phyloP scores from a whole-genome alignment of 1,140 invertebrate species.

The Ips typographus region DNA sequence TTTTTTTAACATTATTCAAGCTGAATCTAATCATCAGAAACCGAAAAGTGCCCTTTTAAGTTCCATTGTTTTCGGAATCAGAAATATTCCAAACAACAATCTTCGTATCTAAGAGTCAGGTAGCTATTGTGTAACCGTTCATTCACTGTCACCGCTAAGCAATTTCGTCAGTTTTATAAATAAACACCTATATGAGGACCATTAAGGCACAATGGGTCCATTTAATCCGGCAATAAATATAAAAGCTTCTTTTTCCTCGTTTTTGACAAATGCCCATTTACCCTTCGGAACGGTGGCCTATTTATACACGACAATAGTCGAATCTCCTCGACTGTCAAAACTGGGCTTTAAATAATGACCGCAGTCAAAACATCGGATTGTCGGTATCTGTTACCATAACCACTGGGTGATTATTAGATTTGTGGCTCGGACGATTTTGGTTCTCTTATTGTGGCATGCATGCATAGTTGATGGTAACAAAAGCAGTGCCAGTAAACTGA shows the following conservation, averaged over 20 bases:
- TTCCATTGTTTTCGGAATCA: background rate
- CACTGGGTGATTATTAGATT: constrained; percentile 32
- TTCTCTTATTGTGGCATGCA: no score
- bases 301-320: constrained; percentile 44
- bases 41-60: background rate
- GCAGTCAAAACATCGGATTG: constrained; percentile 49
- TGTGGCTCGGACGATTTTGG: background rate
- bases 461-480: no score
- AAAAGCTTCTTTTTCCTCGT: constrained; percentile 21
- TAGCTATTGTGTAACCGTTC: constrained; percentile 16
- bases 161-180: constrained; percentile 27
- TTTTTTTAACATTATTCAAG: no score
- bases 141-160: constrained; percentile 26
- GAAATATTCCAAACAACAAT: background rate
- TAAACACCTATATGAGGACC: constrained; percentile 28
- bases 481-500: no score
- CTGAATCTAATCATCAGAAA: background rate
- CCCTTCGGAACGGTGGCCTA: constrained; percentile 29
- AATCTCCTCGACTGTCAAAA: constrained; percentile 49
- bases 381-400: constrained; percentile 38
- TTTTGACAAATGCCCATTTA: constrained; percentile 36
- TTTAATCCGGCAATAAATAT: constrained; percentile 34
- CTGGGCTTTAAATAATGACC: constrained; percentile 47
- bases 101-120: constrained; percentile 13
- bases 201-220: constrained; percentile 30